Evolutionary conservation across 2,113 vertebrate genomes (phyloP).

Genomic region (Verasper variegatus): DNA sequence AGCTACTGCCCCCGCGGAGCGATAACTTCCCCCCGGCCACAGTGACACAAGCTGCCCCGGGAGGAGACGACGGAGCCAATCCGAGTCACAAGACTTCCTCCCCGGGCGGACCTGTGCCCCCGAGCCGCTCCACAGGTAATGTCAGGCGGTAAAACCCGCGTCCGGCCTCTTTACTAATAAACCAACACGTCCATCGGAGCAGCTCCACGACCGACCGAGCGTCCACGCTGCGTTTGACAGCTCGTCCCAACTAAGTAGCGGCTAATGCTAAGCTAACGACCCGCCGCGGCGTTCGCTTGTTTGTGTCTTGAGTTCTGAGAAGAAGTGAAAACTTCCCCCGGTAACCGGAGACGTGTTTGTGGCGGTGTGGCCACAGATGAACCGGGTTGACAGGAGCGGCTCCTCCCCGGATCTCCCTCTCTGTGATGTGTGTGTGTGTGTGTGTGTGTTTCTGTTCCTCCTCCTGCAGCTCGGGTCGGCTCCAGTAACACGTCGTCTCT

Average conservation of each 20-base stretch:
- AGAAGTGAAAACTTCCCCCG: constrained; percentile 39
- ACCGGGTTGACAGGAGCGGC: background rate
- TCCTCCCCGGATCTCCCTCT: background rate
- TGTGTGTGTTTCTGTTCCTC: too few relatives aligned
- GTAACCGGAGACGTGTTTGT: constrained; percentile 35
- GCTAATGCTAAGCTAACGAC: constrained; percentile 25
- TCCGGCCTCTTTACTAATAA: too few relatives aligned
- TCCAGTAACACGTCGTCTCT: too few relatives aligned
- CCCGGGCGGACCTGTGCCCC: background rate
- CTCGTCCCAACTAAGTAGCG: background rate
- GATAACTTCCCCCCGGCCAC: background rate
- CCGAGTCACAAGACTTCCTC: constrained; percentile 69
- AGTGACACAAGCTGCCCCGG: background rate
- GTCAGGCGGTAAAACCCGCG: background rate
- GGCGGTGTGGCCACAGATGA: background rate
- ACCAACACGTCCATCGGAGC: too few relatives aligned
- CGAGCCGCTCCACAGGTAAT: constrained; percentile 38
- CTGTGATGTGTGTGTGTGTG: too few relatives aligned
- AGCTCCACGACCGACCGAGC: background rate
- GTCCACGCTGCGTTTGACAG: background rate
- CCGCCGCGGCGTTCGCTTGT: background rate
- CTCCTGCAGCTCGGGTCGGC: too few relatives aligned
- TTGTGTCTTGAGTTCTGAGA: too few relatives aligned
- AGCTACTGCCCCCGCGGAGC: background rate
- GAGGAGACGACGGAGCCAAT: constrained; percentile 37